Evolutionary conservation across 2,888 invertebrate species (phyloP).

Genomic region (Trisateles emortualis): DNA sequence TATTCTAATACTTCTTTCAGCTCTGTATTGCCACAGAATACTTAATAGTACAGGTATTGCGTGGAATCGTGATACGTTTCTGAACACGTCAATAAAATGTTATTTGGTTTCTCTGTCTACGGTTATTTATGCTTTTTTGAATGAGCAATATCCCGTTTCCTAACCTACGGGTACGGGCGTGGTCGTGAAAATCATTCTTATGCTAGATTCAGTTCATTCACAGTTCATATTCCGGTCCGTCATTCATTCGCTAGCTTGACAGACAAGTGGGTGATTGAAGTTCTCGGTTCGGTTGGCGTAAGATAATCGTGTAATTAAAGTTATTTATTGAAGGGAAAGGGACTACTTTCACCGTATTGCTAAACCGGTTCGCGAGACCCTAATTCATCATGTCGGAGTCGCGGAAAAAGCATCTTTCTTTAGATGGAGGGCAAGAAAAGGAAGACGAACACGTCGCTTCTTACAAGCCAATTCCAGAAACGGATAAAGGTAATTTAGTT

Average conservation of each 20-base stretch:
- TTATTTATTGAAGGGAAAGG: constrained; percentile 55
- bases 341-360: constrained; percentile 54
- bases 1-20: too few relatives aligned
- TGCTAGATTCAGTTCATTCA: too few relatives aligned
- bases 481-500: constrained; percentile 81
- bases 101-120: too few relatives aligned
- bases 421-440: constrained; percentile 81
- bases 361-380: constrained; percentile 60
- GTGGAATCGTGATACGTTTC: too few relatives aligned
- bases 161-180: too few relatives aligned
- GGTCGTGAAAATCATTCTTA: too few relatives aligned
- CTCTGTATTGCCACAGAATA: too few relatives aligned
- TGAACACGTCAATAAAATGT: too few relatives aligned
- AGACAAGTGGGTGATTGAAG: constrained; percentile 27
- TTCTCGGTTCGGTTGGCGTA: constrained; percentile 18
- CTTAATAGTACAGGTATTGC: too few relatives aligned
- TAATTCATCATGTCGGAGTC: constrained; percentile 76
- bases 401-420: constrained; percentile 76
- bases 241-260: constrained; percentile 21
- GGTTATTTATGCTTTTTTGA: too few relatives aligned
- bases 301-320: constrained; percentile 41
- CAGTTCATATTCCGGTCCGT: background rate
- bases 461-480: constrained; percentile 87
- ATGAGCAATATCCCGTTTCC: too few relatives aligned
- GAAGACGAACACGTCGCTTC: constrained; percentile 81